Evolutionary conservation across 2,797 vertebrate species (phyloP), one percentile per base, ranked within the genome.

Genomic region (Gymnocypris eckloni): DNA sequence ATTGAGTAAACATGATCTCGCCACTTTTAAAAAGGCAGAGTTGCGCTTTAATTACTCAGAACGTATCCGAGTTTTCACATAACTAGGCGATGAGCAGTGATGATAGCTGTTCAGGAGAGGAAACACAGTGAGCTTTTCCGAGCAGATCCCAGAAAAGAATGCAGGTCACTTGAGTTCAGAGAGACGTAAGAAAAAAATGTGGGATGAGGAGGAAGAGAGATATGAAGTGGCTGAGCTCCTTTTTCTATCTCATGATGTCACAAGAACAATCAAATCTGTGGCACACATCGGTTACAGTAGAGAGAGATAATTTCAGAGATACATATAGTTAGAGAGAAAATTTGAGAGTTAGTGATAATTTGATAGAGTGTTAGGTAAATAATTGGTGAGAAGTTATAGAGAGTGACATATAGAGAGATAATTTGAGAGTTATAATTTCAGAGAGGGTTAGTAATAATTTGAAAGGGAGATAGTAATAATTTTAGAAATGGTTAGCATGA

Each of bases 1-100:
- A 83, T 70, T 54, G 48, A 87, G 86, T 78, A 80, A 78, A 77
- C 52, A 86, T 72, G 75, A 86, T 84, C 52, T 87, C 18, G 41
- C 16, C 43, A 64, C 25, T 67, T 79, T 45, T 50, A 25, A 89
- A 82, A 76, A 83, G 73, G 61, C 61, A 83, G 37, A 75, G 81
- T 50, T 76, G 71, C 9, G 11, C 75, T 70, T 84, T 69, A 69
- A 78, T 69, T 48, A 83, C 12, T 50, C 28, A 3, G 22, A 79
- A 45, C n/a, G 2, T 59, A 64, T 28, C 7, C 0, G 4, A 48
- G 43, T 52, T 69, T 77, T 54, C 9, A 0, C 59, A 75, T 52
- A 54, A 54, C n/a, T n/a, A 77, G 59, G 48, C 2, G 48, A 54
- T 20, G 1, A 69, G 45, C 61, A 9, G 45, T 22, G 45, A 50